A percentile compares a stretch with the other conserved stretches of the same genome.
phyloP scores from a whole-genome alignment of 1,140 invertebrate genomes.

The Ceratina australensis region DNA sequence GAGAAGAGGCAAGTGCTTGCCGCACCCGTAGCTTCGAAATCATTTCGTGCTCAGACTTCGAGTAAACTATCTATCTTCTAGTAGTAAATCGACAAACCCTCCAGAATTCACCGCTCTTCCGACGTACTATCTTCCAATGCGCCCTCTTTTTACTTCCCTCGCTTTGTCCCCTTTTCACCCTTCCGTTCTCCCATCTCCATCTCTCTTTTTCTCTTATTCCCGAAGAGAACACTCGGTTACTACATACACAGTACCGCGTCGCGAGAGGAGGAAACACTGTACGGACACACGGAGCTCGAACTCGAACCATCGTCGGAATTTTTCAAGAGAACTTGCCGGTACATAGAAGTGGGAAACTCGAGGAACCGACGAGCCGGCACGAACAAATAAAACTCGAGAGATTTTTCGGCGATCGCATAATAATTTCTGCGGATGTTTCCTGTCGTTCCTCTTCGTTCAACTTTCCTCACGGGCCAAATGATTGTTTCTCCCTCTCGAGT shows the following conservation, averaged over 20 bases:
- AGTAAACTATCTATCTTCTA: slow-evolving; percentile 64
- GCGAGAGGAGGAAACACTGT: slow-evolving; percentile 31
- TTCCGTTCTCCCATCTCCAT: not conserved
- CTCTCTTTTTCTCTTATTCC: not conserved
- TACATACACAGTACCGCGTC: slow-evolving; percentile 2
- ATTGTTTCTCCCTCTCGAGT: not conserved
- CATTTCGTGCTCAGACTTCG: slow-evolving; percentile 58
- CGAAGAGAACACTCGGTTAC: slow-evolving; percentile 26
- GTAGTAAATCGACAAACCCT: slow-evolving; percentile 58
- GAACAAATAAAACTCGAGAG: slow-evolving; percentile 27
- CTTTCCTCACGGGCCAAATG: not conserved
- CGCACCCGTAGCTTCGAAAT: slow-evolving; percentile 56
- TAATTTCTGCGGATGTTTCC: slow-evolving; percentile 20
- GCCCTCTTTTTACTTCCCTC: slow-evolving; percentile 21
- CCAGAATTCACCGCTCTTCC: slow-evolving; percentile 47
- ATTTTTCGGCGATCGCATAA: slow-evolving; percentile 35
- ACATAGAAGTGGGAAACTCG: slow-evolving; percentile 17
- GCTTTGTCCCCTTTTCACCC: not conserved
- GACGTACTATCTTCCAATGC: slow-evolving; percentile 41
- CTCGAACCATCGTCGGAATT: slow-evolving; percentile 16
- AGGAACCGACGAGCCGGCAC: slow-evolving; percentile 11
- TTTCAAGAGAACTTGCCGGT: slow-evolving; percentile 19
- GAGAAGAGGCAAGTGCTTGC: slow-evolving; percentile 48
- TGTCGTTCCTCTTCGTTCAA: not conserved
- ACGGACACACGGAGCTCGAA: slow-evolving; percentile 2